A percentile compares a stretch with the other conserved stretches of the same genome.
Evolutionary conservation across 2,888 invertebrate species (phyloP).

Genomic region (Hirtodrosophila histrioides): DNA sequence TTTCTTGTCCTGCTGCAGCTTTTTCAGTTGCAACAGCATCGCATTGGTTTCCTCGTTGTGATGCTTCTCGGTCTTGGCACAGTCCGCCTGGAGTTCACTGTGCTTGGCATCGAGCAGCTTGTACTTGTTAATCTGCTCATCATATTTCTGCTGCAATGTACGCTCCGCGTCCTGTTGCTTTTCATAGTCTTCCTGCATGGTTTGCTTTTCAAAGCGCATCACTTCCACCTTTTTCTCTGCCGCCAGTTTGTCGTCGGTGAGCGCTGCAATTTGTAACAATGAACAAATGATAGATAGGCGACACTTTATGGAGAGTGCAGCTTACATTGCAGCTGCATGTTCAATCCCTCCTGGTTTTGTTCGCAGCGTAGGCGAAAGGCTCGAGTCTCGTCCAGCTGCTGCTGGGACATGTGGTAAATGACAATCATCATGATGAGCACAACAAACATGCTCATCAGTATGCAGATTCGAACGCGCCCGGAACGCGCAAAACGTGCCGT

Average conservation of each 20-base stretch:
- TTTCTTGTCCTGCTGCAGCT: constrained; percentile 84
- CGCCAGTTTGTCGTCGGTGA: constrained; percentile 86
- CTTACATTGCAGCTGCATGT: constrained; percentile 87
- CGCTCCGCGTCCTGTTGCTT: constrained; percentile 85
- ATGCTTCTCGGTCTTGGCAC: constrained; percentile 84
- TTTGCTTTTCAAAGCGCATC: constrained; percentile 86
- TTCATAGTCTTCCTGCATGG: constrained; percentile 85
- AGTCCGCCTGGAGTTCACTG: constrained; percentile 85
- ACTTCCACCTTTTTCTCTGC: constrained; percentile 86
- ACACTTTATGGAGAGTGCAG: neutral
- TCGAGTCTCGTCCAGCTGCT: constrained; percentile 86
- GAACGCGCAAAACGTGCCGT: constrained; percentile 86
- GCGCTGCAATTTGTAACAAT: constrained; percentile 84
- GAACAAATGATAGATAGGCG: neutral
- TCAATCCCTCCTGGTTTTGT: constrained; percentile 86
- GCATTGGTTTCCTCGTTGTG: constrained; percentile 85
- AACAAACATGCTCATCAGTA: constrained; percentile 85
- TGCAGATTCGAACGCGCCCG: constrained; percentile 86
- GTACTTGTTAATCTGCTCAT: constrained; percentile 86
- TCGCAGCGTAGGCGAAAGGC: constrained; percentile 86
- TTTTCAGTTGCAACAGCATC: constrained; percentile 85
- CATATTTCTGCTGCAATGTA: constrained; percentile 85
- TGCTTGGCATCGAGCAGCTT: constrained; percentile 85
- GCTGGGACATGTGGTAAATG: constrained; percentile 86
- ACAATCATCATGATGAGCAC: constrained; percentile 86